Conservation (phyloP, 2,888 invertebrate genomes). For the Rotaria macrura region DNA sequence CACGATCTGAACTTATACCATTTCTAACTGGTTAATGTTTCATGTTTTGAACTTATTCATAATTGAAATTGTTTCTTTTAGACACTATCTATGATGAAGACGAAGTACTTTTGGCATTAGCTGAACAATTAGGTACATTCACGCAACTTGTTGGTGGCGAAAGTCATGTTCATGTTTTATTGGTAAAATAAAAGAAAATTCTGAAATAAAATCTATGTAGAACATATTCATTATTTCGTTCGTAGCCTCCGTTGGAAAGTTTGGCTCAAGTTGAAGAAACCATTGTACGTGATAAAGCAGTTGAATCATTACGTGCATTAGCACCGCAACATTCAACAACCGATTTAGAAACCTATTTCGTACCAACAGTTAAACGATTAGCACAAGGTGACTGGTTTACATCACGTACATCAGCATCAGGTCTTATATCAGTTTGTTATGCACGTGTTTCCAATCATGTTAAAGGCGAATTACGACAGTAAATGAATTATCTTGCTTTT, state of each 20-base stretch:
- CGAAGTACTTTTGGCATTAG: constrained; percentile 88
- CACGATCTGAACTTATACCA: constrained; percentile 86
- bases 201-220: background rate
- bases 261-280: constrained; percentile 97
- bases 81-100: constrained; percentile 99
- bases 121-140: constrained; percentile 92
- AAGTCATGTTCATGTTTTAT: constrained; percentile 77
- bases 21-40: constrained; percentile 54
- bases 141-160: constrained; percentile 89
- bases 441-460: constrained; percentile 57
- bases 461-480: constrained; percentile 55
- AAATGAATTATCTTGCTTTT: constrained; percentile 37
- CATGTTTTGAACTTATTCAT: background rate
- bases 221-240: constrained; percentile 49
- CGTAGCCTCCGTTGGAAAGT: constrained; percentile 72
- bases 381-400: constrained; percentile 81
- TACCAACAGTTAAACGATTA: constrained; percentile 77
- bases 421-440: constrained; percentile 74
- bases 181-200: background rate
- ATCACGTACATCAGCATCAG: constrained; percentile 81
- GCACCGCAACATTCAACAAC: constrained; percentile 83
- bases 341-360: constrained; percentile 86
- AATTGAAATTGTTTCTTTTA: constrained; percentile 34
- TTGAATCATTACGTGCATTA: constrained; percentile 74
- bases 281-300: constrained; percentile 97